Base-by-base conservation (phyloP, 2,797 vertebrate genomes). In the Chromobotia macracanthus region DNA sequence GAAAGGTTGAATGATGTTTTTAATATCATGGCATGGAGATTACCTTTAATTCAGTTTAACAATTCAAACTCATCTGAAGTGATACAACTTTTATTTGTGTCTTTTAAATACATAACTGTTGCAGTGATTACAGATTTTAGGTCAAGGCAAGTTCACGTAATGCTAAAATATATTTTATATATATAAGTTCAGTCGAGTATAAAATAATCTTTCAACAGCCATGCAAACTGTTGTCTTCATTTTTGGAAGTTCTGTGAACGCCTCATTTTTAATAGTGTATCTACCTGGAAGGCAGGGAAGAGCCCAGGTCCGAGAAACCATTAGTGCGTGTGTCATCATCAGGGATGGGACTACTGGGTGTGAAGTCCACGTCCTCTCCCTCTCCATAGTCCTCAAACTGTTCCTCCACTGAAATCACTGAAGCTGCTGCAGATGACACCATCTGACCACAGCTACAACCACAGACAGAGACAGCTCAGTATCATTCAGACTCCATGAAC, bases 341-440 rank as follows among this genome's bases (percentile, higher is more conserved):
- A 0, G 93, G 95, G 79, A 95, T 95, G 69, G 97, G 97, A 89
- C 97, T 99, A 92, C 95, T 95, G 86, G 96, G 96, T 85, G 89
- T 91, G 89, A 95, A 98, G 88, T 99, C 97, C 23, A 95, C 95
- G 8, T 98, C 97, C 51, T 97, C 96, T 9, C 95, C 96, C 88
- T 97, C 97, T 16, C 97, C 97, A 67, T 99, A 99, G 90, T 99
- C 97, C 91, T 98, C 97, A 90, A 99, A 99, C 88, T 99, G 97
- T 80, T 98, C 97, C 92, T 99, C 97, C 8, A 93, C 83, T 21
- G 85, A 86, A 65, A 86, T 97, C 83, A 98, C 92, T 5, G 96
- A 98, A 51, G 96, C 91, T 0, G 96, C 95, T 48, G 96, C 94
- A 0, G 95, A 97, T 7, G 95, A 91, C 73, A 92, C 94, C 66